Base-by-base conservation (phyloP, 1,140 invertebrate species). In the Oryzaephilus surinamensis region DNA sequence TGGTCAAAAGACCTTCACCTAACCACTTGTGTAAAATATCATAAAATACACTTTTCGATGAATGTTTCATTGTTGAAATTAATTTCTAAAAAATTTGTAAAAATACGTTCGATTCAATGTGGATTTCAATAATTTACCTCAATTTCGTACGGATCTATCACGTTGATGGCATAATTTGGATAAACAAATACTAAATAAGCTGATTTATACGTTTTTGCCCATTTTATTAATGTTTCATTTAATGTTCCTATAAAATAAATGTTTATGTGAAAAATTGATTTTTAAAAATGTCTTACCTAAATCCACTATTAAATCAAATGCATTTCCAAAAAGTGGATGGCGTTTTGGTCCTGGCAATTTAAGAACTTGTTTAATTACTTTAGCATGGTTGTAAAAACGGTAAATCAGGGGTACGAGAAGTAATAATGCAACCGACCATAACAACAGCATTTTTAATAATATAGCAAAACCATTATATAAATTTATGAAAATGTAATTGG, bases 111-210 rank as follows among this genome's bases (percentile, higher is more conserved):
- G 23, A 24, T n/a, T n/a, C 11, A 7, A 7, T 1, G 11, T 7
- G 8, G 8, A n/a, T 24, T 2, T 24, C 3, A 24, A n/a, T n/a
- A 24, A 10, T 24, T 24, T 29, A 23, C 35, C 14, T 26, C 36
- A 21, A 30, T 30, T 30, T 38, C 36, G 28, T 38, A 21, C 8
- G 36, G 36, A 21, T 38, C 21, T 2, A 31, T 11, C 3, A 38
- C 17, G 10, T 38, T 38, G 4, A 21, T 19, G 20, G n/a, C n/a
- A 12, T 29, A 29, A 29, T 15, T 3, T 15, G 13, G 10, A 15
- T 29, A 27, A 27, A 5, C n/a, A n/a, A n/a, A n/a, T n/a, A n/a
- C n/a, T n/a, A n/a, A n/a, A n/a, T n/a, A n/a, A n/a, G n/a, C n/a
- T n/a, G n/a, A n/a, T n/a, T n/a, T n/a, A n/a, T 15, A 15, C 13